Conservation (phyloP, 1,140 invertebrate genomes). For the Cyclargus thomasi region DNA sequence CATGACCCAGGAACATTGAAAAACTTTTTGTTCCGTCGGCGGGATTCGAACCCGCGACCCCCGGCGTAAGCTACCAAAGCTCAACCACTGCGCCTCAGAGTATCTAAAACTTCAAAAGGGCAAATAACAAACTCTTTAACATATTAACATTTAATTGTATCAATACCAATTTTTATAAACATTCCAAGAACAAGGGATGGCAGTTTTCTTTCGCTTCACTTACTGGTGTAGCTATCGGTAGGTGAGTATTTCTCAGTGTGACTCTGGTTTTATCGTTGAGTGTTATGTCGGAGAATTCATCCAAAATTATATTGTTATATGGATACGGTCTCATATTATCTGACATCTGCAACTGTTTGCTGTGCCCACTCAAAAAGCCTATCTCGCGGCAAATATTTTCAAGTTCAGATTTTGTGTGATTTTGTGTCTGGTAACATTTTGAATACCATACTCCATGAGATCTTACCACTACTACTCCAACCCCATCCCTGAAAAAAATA, state of each 20-base stretch:
- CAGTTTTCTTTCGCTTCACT: slow-evolving; percentile 42
- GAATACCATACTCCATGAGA: slow-evolving; percentile 59
- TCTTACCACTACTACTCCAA: slow-evolving; percentile 51
- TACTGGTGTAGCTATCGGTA: slow-evolving; percentile 47
- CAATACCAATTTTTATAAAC: slow-evolving; percentile 33
- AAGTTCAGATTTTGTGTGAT: slow-evolving; percentile 55
- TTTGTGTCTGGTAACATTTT: slow-evolving; percentile 49
- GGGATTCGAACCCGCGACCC: too few species aligned
- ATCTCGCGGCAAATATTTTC: slow-evolving; percentile 56
- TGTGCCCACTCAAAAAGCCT: slow-evolving; percentile 58
- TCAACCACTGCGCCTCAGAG: too few species aligned
- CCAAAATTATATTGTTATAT: slow-evolving; percentile 45
- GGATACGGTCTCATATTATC: slow-evolving; percentile 30
- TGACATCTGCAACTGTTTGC: slow-evolving; percentile 43
- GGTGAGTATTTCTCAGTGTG: slow-evolving; percentile 50
- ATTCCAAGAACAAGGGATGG: slow-evolving; percentile 63
- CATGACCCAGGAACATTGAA: too few species aligned
- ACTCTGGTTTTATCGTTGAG: slow-evolving; percentile 57
- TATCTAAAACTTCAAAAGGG: too few species aligned
- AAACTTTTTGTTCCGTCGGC: too few species aligned
- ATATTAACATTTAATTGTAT: too few species aligned
- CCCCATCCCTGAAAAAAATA: slow-evolving; percentile 49
- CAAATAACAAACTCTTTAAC: too few species aligned
- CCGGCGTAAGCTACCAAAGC: too few species aligned
- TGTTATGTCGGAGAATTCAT: slow-evolving; percentile 47